Evolutionary conservation across 2,888 invertebrate genomes (phyloP).

Genomic region (Agrotis segetum): DNA sequence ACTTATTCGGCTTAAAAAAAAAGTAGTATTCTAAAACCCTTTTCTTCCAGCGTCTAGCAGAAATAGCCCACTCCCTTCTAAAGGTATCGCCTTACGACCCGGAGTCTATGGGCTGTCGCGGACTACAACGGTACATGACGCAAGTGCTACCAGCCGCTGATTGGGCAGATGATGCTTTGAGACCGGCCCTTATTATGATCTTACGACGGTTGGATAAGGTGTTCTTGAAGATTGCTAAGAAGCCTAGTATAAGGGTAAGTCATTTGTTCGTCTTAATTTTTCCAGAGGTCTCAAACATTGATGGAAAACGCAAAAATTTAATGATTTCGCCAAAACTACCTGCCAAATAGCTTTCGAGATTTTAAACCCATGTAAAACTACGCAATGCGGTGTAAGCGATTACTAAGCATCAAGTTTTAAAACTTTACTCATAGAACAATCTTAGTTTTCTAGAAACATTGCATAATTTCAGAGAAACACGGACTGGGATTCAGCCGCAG

Average conservation of each 20-base stretch:
- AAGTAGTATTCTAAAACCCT: neutral
- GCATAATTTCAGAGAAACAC: constrained; percentile 94
- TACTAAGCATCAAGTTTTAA: too few relatives aligned
- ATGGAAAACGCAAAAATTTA: too few relatives aligned
- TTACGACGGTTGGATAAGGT: constrained; percentile 98
- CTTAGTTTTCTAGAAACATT: too few relatives aligned
- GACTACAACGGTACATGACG: constrained; percentile 97
- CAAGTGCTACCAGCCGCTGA: constrained; percentile 98
- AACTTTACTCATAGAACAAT: too few relatives aligned
- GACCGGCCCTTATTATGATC: constrained; percentile 97
- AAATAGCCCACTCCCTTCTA: constrained; percentile 98
- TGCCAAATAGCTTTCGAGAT: too few relatives aligned
- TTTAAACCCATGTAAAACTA: too few relatives aligned
- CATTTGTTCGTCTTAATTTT: neutral
- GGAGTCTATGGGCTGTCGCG: constrained; percentile 98
- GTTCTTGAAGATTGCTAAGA: constrained; percentile 99
- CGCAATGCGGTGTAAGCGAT: too few relatives aligned
- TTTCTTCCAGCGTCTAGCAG: constrained; percentile 95
- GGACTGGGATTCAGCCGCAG: constrained; percentile 99
- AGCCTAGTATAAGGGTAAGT: constrained; percentile 95
- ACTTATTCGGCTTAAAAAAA: too few relatives aligned
- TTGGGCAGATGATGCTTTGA: constrained; percentile 98
- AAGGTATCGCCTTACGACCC: constrained; percentile 99
- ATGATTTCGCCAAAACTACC: too few relatives aligned
- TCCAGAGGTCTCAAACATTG: too few relatives aligned